Base-by-base conservation (phyloP, 2,888 invertebrate genomes). In the Mechanitis messenoides region DNA sequence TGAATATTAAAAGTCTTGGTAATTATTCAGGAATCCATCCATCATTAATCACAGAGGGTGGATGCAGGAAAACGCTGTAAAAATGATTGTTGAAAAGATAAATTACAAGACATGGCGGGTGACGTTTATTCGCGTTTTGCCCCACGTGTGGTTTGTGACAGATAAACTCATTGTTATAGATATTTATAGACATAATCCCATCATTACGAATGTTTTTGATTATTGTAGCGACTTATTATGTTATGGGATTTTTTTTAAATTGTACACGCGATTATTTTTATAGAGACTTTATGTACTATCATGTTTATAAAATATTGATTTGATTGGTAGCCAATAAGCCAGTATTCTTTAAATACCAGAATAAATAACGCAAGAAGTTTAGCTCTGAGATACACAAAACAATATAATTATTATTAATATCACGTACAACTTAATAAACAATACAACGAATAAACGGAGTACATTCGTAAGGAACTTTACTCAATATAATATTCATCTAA, bases 1-100 rank as follows among this genome's bases (percentile, higher is more conserved):
- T 88, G 85, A 89, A 90, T 89, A 89, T 90, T 89, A 90, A 90
- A 90, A 90, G 87, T 89, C 89, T 85, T 86, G 86, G 89, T 90
- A 90, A 90, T 90, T 90, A 90, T 90, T 90, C 89, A 89, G 88
- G 89, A 89, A 88, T 90, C 88, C 87, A 90, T 90, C 89, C 87
- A 89, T 90, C 90, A 90, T 90, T 90, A 90, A 90, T 90, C 90
- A 89, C 77, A 71, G 84, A 81, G 84, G 85, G 83, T 84, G 82
- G 79, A 73, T 75, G 78, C 75, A 75, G 83, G 83, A 84, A 81
- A 83, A 84, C 80, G 85, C 76, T 86, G 87, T 88, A 89, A 90
- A 89, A 87, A 89, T 88, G 74, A 89, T 89, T 89, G 87, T 88
- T 85, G 83, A 82, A 83, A 84, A 89, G 90, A 90, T 89, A 89